Conservation (phyloP, 92 coral and sea anemone species). For the Paragorgia papillata region DNA sequence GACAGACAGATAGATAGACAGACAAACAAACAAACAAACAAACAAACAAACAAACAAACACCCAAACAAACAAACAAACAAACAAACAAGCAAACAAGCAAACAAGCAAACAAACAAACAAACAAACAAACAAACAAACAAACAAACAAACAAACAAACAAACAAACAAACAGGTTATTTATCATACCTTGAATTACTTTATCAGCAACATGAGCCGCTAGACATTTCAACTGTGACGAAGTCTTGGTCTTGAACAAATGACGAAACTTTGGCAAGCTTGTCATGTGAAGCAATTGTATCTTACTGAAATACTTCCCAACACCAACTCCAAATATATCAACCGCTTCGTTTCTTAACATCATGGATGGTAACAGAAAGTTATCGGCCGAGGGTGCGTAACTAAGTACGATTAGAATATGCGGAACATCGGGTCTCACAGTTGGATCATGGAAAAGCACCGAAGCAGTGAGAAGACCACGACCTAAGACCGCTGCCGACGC, state of each 20-base stretch:
- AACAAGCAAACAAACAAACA: no score
- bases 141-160: no score
- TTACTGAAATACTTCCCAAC: slow-evolving; percentile 69
- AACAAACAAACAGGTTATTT: no score
- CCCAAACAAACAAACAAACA: no score
- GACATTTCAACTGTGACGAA: slow-evolving; percentile 24
- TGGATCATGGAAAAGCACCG: slow-evolving; percentile 28
- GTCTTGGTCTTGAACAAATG: slow-evolving; percentile 21
- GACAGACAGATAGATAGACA: no score
- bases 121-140: no score
- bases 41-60: no score
- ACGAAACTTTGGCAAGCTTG: slow-evolving; percentile 33
- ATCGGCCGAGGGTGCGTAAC: slow-evolving; percentile 45
- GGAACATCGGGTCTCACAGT: slow-evolving; percentile 31
- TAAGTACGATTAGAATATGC: slow-evolving; percentile 25
- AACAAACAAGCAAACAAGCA: no score
- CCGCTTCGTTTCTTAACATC: slow-evolving; percentile 56
- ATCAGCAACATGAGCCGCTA: slow-evolving; percentile 33
- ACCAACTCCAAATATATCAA: slow-evolving; percentile 70
- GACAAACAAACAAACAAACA: no score
- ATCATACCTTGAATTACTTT: slow-evolving; percentile 32
- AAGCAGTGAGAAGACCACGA: slow-evolving; percentile 30
- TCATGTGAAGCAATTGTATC: slow-evolving; percentile 61
- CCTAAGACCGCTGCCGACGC: slow-evolving; percentile 26
- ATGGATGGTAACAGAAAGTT: slow-evolving; percentile 55